phyloP scores from a whole-genome alignment of 2,797 vertebrate species.

The Avahi laniger region DNA sequence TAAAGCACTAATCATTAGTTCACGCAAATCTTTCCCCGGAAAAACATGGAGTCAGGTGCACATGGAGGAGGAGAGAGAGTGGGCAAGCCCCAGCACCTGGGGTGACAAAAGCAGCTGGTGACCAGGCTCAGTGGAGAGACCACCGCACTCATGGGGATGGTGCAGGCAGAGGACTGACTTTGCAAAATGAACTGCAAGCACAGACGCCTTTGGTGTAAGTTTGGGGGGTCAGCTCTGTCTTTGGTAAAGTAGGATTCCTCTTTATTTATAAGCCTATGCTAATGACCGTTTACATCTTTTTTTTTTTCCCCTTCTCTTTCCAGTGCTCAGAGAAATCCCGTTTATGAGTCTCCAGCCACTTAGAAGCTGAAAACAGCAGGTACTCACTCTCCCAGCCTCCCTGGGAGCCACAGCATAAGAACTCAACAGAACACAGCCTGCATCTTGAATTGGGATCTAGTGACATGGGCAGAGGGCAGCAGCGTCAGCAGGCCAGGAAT shows the following conservation, averaged over 20 bases:
- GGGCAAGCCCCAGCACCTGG: neutral
- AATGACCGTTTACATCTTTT: neutral
- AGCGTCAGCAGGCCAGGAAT: neutral
- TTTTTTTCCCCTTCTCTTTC: neutral
- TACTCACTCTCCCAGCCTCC: neutral
- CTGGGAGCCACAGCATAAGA: neutral
- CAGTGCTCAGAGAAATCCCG: neutral
- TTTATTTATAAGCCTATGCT: neutral
- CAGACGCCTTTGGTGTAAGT: neutral
- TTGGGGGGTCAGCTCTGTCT: neutral
- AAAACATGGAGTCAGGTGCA: neutral
- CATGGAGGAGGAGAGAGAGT: neutral
- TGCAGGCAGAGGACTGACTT: neutral
- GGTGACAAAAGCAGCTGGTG: neutral
- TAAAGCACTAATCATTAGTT: neutral
- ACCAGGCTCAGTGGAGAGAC: neutral
- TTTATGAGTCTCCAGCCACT: neutral
- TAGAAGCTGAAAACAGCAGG: neutral
- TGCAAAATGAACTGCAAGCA: neutral
- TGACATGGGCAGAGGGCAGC: neutral
- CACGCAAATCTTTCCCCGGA: neutral
- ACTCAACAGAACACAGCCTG: neutral
- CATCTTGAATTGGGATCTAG: neutral
- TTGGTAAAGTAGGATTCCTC: neutral
- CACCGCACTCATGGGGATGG: fast-evolving